A percentile compares a stretch with the other conserved stretches of the same genome.
phyloP scores from a whole-genome alignment of 2,888 invertebrate genomes.

The Notodonta dromedarius region DNA sequence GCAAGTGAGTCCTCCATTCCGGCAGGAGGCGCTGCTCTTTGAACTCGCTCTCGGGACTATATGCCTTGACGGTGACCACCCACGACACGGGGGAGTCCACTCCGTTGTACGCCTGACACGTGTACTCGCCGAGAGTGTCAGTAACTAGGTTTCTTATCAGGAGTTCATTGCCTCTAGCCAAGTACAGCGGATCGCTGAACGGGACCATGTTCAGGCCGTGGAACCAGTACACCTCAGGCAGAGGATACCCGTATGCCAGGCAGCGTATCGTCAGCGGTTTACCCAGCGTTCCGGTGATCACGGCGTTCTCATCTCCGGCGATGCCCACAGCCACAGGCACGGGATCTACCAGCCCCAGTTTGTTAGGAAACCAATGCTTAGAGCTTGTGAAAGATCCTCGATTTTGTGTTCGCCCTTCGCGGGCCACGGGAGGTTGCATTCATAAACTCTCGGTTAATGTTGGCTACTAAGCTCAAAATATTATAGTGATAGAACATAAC shows the following conservation, averaged over 20 bases:
- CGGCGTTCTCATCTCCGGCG: slow-evolving; percentile 86
- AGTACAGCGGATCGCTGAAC: slow-evolving; percentile 86
- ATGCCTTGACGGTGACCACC: slow-evolving; percentile 89
- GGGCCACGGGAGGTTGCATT: slow-evolving; percentile 41
- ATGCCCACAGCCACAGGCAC: slow-evolving; percentile 85
- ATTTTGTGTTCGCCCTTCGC: background rate
- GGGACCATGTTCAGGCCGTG: slow-evolving; percentile 90
- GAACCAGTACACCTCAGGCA: slow-evolving; percentile 94
- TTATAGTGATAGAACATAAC: slow-evolving; percentile 48
- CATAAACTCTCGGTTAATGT: slow-evolving; percentile 59
- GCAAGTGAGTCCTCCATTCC: background rate
- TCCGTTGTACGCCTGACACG: slow-evolving; percentile 95
- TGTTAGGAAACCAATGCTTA: slow-evolving; percentile 44
- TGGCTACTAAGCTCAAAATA: slow-evolving; percentile 50
- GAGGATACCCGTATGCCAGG: slow-evolving; percentile 92
- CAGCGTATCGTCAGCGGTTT: slow-evolving; percentile 89
- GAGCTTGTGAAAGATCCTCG: slow-evolving; percentile 48
- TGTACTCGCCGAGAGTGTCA: slow-evolving; percentile 92
- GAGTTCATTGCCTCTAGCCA: slow-evolving; percentile 90
- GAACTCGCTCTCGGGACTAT: slow-evolving; percentile 86
- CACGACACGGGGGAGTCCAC: slow-evolving; percentile 90
- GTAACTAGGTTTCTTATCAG: slow-evolving; percentile 88
- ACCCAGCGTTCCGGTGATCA: slow-evolving; percentile 88
- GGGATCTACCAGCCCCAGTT: slow-evolving; percentile 80
- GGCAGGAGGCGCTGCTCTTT: slow-evolving; percentile 41